These are phyloP conservation scores for Tiaroga cobitis DNA, from an alignment of 2,797 vertebrate genomes.

Conservation along the genomic window DNA sequence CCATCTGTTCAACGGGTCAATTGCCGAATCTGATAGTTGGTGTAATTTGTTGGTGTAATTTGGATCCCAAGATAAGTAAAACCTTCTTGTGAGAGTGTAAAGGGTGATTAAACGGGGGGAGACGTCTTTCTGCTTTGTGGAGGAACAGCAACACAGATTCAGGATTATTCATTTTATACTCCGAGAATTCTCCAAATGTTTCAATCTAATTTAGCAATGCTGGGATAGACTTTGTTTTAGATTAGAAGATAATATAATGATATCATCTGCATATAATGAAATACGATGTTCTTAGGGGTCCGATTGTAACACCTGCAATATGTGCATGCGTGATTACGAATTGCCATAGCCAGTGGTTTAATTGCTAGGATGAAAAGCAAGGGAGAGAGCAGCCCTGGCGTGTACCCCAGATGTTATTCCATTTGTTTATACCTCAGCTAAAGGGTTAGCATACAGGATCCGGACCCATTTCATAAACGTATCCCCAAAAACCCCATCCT, in stretches of 20 bases:
- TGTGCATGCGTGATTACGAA: background rate
- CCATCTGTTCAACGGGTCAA: conserved; percentile 10
- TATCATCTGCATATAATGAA: conserved; percentile 2
- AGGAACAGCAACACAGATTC: background rate
- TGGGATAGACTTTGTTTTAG: background rate
- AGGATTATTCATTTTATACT: background rate
- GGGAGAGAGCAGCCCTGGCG: background rate
- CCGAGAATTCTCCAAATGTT: background rate
- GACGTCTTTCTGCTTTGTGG: background rate
- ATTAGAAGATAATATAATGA: conserved; percentile 1
- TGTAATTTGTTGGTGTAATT: background rate
- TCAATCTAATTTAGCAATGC: background rate
- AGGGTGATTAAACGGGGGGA: background rate
- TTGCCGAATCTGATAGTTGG: background rate
- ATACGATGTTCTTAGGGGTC: background rate
- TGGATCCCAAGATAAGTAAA: no score
- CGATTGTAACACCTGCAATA: background rate
- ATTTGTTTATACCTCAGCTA: background rate
- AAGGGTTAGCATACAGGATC: conserved; percentile 2
- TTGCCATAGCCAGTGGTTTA: conserved; percentile 10
- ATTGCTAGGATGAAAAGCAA: background rate
- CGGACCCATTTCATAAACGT: conserved; percentile 5
- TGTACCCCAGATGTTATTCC: background rate
- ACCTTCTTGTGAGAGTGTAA: background rate
- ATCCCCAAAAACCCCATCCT: background rate